Evolutionary conservation across 2,797 vertebrate genomes (phyloP), one percentile per base, ranked within the genome.

Genomic region (Thaleichthys pacificus): DNA sequence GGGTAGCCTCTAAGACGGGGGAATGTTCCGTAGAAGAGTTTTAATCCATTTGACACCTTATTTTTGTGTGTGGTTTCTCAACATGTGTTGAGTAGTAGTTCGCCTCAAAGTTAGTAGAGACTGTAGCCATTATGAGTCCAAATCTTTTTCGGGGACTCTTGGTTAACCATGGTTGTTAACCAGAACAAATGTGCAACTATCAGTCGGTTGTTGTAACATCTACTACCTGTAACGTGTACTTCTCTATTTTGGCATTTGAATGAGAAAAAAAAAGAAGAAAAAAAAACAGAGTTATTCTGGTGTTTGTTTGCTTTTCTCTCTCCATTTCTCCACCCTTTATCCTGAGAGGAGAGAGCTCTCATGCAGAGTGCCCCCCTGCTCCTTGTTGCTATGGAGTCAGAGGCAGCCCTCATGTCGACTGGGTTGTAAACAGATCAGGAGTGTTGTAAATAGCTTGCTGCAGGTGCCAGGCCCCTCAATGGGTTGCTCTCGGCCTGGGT

Each of bases 361-460:
- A 80, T 79, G 67, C 86, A 82, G 86, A 82, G 82, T 79, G 82
- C 82, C 86, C 82, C 78, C 65, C 72, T 81, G 82, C 75, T 85
- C 77, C 71, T 77, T 63, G 93, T 93, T 93, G 85, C 93, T 92
- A 93, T 93, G 90, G 92, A 87, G 88, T 85, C 83, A 5, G 77
- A 73, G 89, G 91, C 91, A 92, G 89, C 87, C 85, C 87, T 89
- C 81, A 72, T 91, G 88, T 88, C 86, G 86, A 88, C 90, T 88
- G 89, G 88, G 92, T 89, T 91, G 89, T 94, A 93, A 93, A 94
- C 91, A 91, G 91, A 90, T 90, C 89, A 91, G 85, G 83, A 90
- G 91, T 90, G 91, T 91, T 91, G 91, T 89, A 92, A 91, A 92
- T 87, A 89, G 86, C 82, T 89, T 83, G 84, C 86, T 86, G 88